These are phyloP conservation scores for Chymomyza procnemis DNA, from an alignment of 2,888 invertebrate genomes.

Conservation along the genomic window DNA sequence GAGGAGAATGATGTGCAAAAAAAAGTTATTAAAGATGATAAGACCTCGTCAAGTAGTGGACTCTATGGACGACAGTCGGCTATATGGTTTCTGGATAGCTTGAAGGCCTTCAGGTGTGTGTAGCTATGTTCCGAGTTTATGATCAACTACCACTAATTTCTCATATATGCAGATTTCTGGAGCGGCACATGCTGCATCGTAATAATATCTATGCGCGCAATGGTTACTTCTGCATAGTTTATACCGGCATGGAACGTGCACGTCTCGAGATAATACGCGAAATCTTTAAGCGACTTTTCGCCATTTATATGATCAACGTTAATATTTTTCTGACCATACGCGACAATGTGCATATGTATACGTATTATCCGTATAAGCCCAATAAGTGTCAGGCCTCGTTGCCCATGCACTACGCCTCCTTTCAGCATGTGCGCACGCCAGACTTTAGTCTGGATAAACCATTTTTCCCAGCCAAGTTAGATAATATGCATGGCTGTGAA, in stretches of 20 bases:
- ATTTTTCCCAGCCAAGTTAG: conserved; percentile 64
- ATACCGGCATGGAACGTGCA: conserved; percentile 58
- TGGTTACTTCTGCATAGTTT: conserved; percentile 67
- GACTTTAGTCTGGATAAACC: conserved; percentile 30
- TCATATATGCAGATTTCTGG: conserved; percentile 45
- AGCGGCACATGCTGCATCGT: conserved; percentile 46
- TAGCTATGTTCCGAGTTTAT: too few species aligned
- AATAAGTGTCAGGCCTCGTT: conserved; percentile 57
- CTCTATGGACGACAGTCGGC: conserved; percentile 35
- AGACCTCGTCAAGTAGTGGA: conserved; percentile 7
- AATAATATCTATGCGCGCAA: conserved; percentile 57
- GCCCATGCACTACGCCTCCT: conserved; percentile 62
- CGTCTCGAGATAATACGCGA: conserved; percentile 50
- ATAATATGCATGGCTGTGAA: conserved; percentile 68
- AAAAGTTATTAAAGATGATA: conserved; percentile 1
- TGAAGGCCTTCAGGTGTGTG: conserved; percentile 54
- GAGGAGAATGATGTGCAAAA: conserved; percentile 2
- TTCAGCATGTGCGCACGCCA: conserved; percentile 39
- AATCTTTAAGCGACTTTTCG: conserved; percentile 71
- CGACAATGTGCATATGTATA: conserved; percentile 58
- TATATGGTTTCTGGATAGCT: conserved; percentile 68
- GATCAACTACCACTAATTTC: too few species aligned
- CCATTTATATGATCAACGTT: conserved; percentile 69
- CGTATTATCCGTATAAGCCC: conserved; percentile 71
- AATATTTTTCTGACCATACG: conserved; percentile 59